Evolutionary conservation across 2,888 invertebrate genomes (phyloP), one percentile per base, ranked within the genome.

Genomic region (Prionchulus punctatus): DNA sequence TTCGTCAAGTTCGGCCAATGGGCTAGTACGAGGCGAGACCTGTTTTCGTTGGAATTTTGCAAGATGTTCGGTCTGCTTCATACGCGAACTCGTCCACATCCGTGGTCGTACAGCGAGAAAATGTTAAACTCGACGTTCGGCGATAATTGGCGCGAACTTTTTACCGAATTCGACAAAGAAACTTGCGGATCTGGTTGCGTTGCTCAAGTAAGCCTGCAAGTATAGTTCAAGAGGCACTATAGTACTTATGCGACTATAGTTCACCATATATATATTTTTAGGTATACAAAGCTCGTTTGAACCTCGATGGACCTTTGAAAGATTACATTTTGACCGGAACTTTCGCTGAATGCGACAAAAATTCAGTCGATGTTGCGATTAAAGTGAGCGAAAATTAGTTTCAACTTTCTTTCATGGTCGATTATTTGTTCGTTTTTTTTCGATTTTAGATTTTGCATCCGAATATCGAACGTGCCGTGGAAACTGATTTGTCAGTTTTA

Each of bases 101-200:
- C 71, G 1, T 76, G 75, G 75, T 58, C 57, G 4, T 68, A 70
- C 59, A 76, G 75, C 1, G 63, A 65, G 25, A 61, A 61, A 36
- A 27, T 15, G 50, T 49, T 52, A 2, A 53, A 26, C 52, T 60
- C 63, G 7, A 68, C 70, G 1, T 75, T 72, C 58, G 75, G 75
- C 0, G 57, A 66, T 3, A 57, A 66, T 18, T 74, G 74, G 73
- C 60, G 60, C 53, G 59, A 69, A 1, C 63, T 75, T 7, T 71
- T 76, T 52, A 61, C 71, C 0, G 65, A 67, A 27, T 69, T 77
- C 58, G 66, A 71, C 30, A 63, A 64, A 26, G 61, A 66, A 28
- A 75, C 76, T 1, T 68, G 77, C 53, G 77, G 77, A n/a, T 76
- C 77, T 7, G 77, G 77, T 28, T 77, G 77, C 63, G 74, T 77